Percentiles rank a stretch among this genome's conserved stretches.
These are phyloP conservation scores for Trichogramma pretiosum DNA, from an alignment of 1,140 invertebrate species.

Conservation along the genomic window DNA sequence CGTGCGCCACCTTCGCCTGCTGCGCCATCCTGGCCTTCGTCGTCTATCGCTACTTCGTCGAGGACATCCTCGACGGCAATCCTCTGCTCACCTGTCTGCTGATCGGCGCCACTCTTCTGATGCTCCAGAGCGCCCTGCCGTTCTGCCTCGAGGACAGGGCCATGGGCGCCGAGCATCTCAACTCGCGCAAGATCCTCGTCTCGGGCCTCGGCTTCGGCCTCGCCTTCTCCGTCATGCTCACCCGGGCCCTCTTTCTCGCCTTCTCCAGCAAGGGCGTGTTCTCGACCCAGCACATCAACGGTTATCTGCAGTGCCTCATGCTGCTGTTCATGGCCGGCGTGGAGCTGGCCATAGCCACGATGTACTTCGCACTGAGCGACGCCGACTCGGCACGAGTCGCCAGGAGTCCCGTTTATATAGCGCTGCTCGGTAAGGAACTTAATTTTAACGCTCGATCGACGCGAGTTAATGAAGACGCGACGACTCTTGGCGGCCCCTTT, in stretches of 20 bases:
- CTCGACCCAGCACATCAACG: slow-evolving; percentile 51
- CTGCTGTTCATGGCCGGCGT: slow-evolving; percentile 51
- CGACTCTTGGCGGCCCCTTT: too few species aligned
- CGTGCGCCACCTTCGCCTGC: slow-evolving; percentile 41
- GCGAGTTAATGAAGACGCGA: not conserved
- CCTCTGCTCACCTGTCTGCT: slow-evolving; percentile 47
- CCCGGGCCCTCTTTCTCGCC: slow-evolving; percentile 50
- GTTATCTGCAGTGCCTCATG: slow-evolving; percentile 49
- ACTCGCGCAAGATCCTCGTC: slow-evolving; percentile 46
- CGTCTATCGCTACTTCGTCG: slow-evolving; percentile 43
- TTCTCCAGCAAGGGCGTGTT: slow-evolving; percentile 50
- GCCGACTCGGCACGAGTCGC: slow-evolving; percentile 26
- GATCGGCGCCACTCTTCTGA: slow-evolving; percentile 43
- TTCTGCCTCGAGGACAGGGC: slow-evolving; percentile 45
- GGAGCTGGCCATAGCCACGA: slow-evolving; percentile 43
- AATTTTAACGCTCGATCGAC: not conserved
- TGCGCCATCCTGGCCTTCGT: slow-evolving; percentile 45
- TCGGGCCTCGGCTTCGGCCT: slow-evolving; percentile 47
- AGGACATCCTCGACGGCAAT: slow-evolving; percentile 48
- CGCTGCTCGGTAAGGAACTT: slow-evolving; percentile 30
- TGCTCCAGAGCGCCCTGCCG: slow-evolving; percentile 46
- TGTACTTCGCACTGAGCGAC: slow-evolving; percentile 34
- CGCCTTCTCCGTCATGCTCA: slow-evolving; percentile 49
- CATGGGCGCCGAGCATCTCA: slow-evolving; percentile 30
- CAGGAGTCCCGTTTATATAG: slow-evolving; percentile 31